Percentiles rank a stretch among this genome's conserved stretches.
These are phyloP conservation scores for Caenorhabditis doughertyi DNA, from an alignment of 2,888 invertebrate genomes.

Conservation along the genomic window DNA sequence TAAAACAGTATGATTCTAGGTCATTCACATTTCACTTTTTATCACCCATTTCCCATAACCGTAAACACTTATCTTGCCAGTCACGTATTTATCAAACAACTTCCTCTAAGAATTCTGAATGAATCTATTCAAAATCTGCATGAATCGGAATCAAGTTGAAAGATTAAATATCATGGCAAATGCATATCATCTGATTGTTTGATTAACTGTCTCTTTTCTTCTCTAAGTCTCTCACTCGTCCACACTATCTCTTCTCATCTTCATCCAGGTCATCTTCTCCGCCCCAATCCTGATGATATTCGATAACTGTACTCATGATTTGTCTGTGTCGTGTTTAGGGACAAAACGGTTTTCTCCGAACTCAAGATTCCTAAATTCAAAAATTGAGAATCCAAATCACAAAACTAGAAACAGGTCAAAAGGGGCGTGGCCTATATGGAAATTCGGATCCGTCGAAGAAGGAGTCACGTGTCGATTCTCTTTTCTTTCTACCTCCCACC, in stretches of 20 bases:
- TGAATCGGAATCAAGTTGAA: constrained; percentile 34
- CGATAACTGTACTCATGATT: constrained; percentile 24
- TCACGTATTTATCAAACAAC: constrained; percentile 3
- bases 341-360: background rate
- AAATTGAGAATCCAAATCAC: background rate
- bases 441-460: constrained; percentile 19
- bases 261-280: constrained; percentile 43
- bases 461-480: constrained; percentile 13
- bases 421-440: constrained; percentile 42
- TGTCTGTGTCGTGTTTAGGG: background rate
- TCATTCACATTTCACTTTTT: background rate
- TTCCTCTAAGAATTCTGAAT: background rate
- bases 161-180: constrained; percentile 44
- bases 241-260: constrained; percentile 1
- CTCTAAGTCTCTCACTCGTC: background rate
- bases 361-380: background rate
- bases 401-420: constrained; percentile 24
- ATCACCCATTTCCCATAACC: background rate
- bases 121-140: constrained; percentile 2
- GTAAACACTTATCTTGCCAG: background rate
- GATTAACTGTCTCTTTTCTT: constrained; percentile 16
- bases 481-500: constrained; percentile 1
- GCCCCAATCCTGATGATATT: constrained; percentile 15
- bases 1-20: constrained; percentile 4
- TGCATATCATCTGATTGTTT: constrained; percentile 37